Evolutionary conservation across 2,797 vertebrate genomes (phyloP).

Genomic region (Urocyon cinereoargenteus): DNA sequence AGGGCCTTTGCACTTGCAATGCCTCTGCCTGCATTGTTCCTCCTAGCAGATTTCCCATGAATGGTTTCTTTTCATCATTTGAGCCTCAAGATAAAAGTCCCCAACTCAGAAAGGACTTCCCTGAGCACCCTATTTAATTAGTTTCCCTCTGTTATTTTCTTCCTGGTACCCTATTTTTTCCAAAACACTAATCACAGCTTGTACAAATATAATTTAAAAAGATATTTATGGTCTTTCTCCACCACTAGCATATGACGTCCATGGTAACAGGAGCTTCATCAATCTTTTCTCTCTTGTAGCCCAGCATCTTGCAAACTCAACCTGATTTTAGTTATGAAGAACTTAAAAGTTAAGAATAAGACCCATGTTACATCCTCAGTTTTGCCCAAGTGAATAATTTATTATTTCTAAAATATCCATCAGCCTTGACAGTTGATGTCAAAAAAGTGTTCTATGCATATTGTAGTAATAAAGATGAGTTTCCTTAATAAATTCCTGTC

Average conservation of each 20-base stretch:
- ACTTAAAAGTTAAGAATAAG: neutral
- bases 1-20: neutral
- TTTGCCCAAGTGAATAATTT: neutral
- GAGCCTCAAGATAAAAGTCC: neutral
- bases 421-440: neutral
- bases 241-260: neutral
- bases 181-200: neutral
- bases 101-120: neutral
- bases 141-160: neutral
- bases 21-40: fast-evolving
- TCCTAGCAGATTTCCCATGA: neutral
- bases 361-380: neutral
- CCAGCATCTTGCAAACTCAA: neutral
- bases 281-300: neutral
- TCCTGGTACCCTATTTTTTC: neutral
- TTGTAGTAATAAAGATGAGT: neutral
- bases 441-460: neutral
- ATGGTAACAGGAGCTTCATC: neutral
- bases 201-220: neutral
- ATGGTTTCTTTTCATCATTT: neutral
- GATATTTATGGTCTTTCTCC: neutral
- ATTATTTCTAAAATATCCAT: slow-evolving; percentile 39
- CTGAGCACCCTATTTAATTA: neutral
- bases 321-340: neutral
- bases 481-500: slow-evolving; percentile 2